A percentile compares a stretch with the other conserved stretches of the same genome.
These are phyloP conservation scores for Hetaerina americana DNA, from an alignment of 1,140 invertebrate species.

Conservation along the genomic window DNA sequence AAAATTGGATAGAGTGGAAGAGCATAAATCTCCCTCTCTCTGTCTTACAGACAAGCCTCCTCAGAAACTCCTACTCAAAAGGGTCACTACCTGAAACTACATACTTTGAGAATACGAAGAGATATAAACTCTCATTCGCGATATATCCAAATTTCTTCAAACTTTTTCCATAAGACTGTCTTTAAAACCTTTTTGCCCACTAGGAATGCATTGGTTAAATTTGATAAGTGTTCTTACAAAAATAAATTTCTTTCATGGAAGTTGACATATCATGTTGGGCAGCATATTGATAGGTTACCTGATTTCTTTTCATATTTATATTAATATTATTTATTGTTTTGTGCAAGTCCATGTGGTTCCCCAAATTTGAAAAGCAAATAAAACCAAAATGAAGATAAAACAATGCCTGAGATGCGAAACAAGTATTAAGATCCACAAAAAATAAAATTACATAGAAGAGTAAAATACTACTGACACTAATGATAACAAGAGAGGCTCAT, in stretches of 20 bases:
- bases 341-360: constrained; percentile 18
- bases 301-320: constrained; percentile 18
- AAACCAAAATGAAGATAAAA: neutral
- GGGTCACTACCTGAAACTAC: constrained; percentile 15
- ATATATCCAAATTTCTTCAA: constrained; percentile 14
- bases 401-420: neutral
- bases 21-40: constrained; percentile 4
- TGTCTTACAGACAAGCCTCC: neutral
- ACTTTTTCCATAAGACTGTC: constrained; percentile 5
- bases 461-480: neutral
- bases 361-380: neutral
- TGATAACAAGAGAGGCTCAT: no score
- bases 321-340: constrained; percentile 16
- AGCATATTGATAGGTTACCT: constrained; percentile 18
- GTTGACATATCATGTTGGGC: constrained; percentile 18
- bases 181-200: constrained; percentile 16
- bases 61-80: constrained; percentile 13
- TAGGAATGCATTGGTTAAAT: constrained; percentile 18
- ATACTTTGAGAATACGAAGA: constrained; percentile 14
- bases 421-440: neutral
- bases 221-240: constrained; percentile 19
- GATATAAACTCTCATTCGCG: constrained; percentile 15
- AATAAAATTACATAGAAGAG: neutral
- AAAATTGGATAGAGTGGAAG: neutral
- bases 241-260: constrained; percentile 20